Evolutionary conservation across 23 tunicate genomes (phyloP).

Genomic region (Trididemnum miniatum): DNA sequence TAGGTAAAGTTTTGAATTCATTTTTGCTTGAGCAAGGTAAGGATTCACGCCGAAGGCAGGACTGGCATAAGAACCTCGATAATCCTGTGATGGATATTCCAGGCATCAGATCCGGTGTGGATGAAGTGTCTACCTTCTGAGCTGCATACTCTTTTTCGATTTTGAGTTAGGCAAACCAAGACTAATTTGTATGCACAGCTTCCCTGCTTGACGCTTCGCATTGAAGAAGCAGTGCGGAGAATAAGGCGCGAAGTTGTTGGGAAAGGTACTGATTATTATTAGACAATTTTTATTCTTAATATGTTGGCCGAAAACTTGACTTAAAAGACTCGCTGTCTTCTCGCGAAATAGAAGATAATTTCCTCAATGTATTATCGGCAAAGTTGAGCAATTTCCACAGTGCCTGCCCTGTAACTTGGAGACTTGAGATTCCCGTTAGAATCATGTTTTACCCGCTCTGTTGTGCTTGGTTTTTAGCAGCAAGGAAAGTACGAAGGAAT

Average conservation of each 20-base stretch:
- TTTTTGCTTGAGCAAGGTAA: not conserved
- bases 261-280: too few relatives aligned
- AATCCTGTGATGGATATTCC: not conserved
- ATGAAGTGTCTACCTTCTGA: not conserved
- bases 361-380: too few relatives aligned
- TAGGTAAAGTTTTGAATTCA: not conserved
- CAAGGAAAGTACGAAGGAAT: too few relatives aligned
- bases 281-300: too few relatives aligned
- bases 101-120: not conserved
- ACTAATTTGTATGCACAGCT: not conserved
- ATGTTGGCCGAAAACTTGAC: too few relatives aligned
- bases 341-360: too few relatives aligned
- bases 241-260: not conserved
- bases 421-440: too few relatives aligned
- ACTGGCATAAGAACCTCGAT: not conserved
- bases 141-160: not conserved
- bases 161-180: not conserved
- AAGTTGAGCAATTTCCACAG: too few relatives aligned
- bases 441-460: too few relatives aligned
- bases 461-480: too few relatives aligned
- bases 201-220: not conserved
- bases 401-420: too few relatives aligned
- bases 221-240: not conserved
- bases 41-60: not conserved
- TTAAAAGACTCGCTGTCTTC: too few relatives aligned